Base-by-base conservation (phyloP, 2,797 vertebrate genomes). In the Sebastes dallii region DNA sequence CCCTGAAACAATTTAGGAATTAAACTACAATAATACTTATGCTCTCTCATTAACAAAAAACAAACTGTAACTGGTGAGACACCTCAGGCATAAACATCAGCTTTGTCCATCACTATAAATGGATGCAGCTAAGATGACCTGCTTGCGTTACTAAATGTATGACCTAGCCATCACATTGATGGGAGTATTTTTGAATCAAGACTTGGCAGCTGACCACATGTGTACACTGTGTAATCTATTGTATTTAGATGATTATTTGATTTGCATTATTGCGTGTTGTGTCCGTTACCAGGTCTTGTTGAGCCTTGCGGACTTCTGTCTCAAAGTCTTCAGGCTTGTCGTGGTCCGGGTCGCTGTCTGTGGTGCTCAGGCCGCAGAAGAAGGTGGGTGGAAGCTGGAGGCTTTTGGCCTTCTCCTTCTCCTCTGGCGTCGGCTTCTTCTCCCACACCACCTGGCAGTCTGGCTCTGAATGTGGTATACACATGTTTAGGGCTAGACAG, bases 361-460 rank as follows among this genome's bases (percentile, higher is more conserved):
- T 96, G 76, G 91, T 91, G 86, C 94, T 93, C 75, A 95, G 80
- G 29, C 95, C 96, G 78, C 96, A 97, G 87, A 97, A 96, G 93
- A 97, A 97, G 0, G 96, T 94, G 60, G 96, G 94, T 14, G 97
- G 96, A 77, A 97, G 96, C 86, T 95, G 95, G 16, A 96, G 94
- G 46, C 86, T 92, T 84, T 96, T 96, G 78, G 96, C 96, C 90
- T 95, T 96, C 86, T 95, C 91, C 58, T 97, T 96, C 85, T 98
- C 96, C 77, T 97, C 93, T 20, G 95, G 86, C 4, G 96, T 95
- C 10, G 96, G 93, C 79, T 96, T 96, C 90, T 98, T 96, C 89
- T 98, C 97, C 95, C 94, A 96, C 80, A 97, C 86, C 78, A 97
- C 75, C 72, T 95, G 90, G 88, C 95, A 94, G 80, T 98, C 97